Base-by-base conservation (phyloP, 2,797 vertebrate genomes). In the Hemibagrus guttatus region DNA sequence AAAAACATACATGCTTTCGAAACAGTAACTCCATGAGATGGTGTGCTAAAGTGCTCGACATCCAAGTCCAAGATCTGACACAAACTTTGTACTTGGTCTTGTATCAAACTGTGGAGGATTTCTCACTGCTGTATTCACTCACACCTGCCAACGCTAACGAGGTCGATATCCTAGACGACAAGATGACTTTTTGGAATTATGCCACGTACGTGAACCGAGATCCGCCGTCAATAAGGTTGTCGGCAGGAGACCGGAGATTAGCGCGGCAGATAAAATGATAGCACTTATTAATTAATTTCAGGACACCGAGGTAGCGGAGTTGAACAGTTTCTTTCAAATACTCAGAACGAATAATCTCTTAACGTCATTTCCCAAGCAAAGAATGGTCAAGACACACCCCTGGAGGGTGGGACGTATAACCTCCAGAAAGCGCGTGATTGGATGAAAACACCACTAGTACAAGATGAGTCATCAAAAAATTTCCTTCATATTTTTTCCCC, bases 401-500 rank as follows among this genome's bases (percentile, higher is more conserved):
- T 28, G 42, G n/a, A 6, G 58, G 80, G 61, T 6, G 61, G 80
- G 17, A 13, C 26, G 7, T 61, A 54, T 9, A 42, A 26, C 19
- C 26, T 61, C 6, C 26, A 61, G 12, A 66, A 2, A 31, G 26
- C 61, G 6, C 31, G 3, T 31, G 42, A 82, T 66, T 66, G 80
- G 80, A 66, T 0, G 42, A 82, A 31, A 5, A 4, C 26, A 13
- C 31, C 42, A 82, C n/a, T 1, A 46, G 61, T 82, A 49, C 80
- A 31, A n/a, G 28, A 82, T 82, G 80, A 82, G 42, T 82, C 80
- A 82, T 82, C 80, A 82, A 39, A 39, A 39, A 39, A 2, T 52
- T 14, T 66, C 23, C 42, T 26, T 61, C 4, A 26, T 5, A 35
- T 11, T 21, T 17, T 31, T 26, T 76, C 42, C n/a, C n/a, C n/a